phyloP scores from a whole-genome alignment of 2,888 invertebrate genomes.

The Phasia obesa region DNA sequence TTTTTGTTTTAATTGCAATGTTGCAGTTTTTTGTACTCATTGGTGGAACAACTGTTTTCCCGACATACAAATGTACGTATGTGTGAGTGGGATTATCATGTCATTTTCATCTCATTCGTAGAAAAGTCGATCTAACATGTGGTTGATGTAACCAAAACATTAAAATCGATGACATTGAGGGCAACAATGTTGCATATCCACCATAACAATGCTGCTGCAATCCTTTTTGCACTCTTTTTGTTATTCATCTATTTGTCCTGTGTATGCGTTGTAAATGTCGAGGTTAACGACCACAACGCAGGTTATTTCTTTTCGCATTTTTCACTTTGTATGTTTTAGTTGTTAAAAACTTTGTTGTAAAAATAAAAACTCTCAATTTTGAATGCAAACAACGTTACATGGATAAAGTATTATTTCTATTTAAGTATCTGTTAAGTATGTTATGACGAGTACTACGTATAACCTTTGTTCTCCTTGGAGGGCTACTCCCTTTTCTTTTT shows the following conservation, averaged over 20 bases:
- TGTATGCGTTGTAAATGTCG: constrained; percentile 63
- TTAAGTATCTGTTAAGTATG: neutral
- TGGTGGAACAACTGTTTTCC: constrained; percentile 6
- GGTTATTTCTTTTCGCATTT: constrained; percentile 27
- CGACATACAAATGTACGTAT: neutral
- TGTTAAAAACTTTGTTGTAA: constrained; percentile 32
- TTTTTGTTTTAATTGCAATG: constrained; percentile 25
- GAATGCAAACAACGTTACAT: constrained; percentile 22
- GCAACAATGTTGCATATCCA: constrained; percentile 76
- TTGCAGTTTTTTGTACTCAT: constrained; percentile 39
- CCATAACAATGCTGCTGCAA: constrained; percentile 45
- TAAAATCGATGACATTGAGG: constrained; percentile 81
- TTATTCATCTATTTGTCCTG: constrained; percentile 6
- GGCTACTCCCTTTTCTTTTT: constrained; percentile 60
- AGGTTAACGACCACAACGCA: constrained; percentile 70
- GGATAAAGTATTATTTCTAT: constrained; percentile 22
- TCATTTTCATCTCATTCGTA: constrained; percentile 33
- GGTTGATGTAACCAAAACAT: constrained; percentile 70
- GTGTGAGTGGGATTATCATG: constrained; percentile 51
- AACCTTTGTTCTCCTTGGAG: constrained; percentile 66
- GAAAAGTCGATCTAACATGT: constrained; percentile 65
- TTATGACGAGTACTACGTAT: constrained; percentile 1
- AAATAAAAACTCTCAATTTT: constrained; percentile 45
- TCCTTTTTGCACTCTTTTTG: constrained; percentile 62
- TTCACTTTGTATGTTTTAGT: constrained; percentile 7